Evolutionary conservation across 2,113 vertebrate genomes (phyloP).

Genomic region (Ceyx cyanopectus): DNA sequence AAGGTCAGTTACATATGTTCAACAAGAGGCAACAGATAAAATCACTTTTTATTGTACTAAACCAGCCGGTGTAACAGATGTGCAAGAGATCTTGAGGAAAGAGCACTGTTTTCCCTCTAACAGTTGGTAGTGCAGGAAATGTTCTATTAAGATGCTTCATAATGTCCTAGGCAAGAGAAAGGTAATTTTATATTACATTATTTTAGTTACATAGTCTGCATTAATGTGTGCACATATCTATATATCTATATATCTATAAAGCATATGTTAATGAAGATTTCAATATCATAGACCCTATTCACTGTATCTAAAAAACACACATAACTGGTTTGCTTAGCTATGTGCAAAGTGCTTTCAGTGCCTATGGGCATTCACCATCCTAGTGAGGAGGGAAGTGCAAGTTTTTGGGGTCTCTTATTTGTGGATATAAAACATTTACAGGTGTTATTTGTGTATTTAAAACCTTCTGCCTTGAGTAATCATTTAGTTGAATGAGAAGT

Average conservation of each 20-base stretch:
- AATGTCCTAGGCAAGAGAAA: not conserved
- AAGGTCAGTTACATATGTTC: rapidly evolving
- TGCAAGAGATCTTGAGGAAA: not conserved
- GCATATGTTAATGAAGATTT: not conserved
- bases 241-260: too few relatives aligned
- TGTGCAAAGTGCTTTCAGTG: not conserved
- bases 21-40: not conserved
- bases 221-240: not conserved
- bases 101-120: rapidly evolving
- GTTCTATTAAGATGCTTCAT: not conserved
- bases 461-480: not conserved
- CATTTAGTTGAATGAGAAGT: not conserved
- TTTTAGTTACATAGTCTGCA: not conserved
- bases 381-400: not conserved
- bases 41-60: not conserved
- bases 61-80: not conserved
- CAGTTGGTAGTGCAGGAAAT: not conserved
- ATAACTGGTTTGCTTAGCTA: not conserved
- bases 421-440: not conserved
- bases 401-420: not conserved
- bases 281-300: not conserved
- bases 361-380: rapidly evolving
- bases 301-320: not conserved
- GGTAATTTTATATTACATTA: rapidly evolving
- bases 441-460: not conserved